Conservation (phyloP, 35 echinoderm and acorn worm species). For the Patiria miniata region DNA sequence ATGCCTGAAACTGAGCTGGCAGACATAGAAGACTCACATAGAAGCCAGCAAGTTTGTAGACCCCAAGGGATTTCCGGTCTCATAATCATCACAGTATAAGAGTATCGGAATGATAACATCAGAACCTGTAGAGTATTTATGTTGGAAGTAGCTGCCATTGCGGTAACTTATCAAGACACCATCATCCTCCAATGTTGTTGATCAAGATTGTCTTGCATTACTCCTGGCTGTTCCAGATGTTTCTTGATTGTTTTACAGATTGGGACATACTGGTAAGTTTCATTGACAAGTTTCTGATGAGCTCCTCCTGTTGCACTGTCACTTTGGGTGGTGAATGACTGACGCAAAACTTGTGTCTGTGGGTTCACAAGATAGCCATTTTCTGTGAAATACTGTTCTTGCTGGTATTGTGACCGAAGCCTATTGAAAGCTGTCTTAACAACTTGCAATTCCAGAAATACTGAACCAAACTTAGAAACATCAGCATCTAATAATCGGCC, state of each 20-base stretch:
- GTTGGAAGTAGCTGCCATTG: conserved; percentile 42
- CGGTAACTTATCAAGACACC: conserved; percentile 47
- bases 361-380: conserved; percentile 29
- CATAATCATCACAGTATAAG: conserved; percentile 51
- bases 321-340: not conserved
- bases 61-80: conserved; percentile 47
- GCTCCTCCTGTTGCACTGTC: conserved; percentile 17
- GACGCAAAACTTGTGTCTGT: not conserved
- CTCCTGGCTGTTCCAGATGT: not conserved
- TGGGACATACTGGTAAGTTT: not conserved
- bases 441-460: not conserved
- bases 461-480: not conserved
- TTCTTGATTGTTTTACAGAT: not conserved
- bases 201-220: not conserved
- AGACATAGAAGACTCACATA: conserved; percentile 45
- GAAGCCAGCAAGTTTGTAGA: conserved; percentile 48
- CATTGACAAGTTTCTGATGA: not conserved
- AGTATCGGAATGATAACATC: conserved; percentile 22
- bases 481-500: not conserved
- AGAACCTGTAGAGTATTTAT: conserved; percentile 1
- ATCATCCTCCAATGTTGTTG: conserved; percentile 10
- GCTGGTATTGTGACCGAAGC: conserved; percentile 34
- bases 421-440: not conserved
- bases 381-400: conserved; percentile 28
- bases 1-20: conserved; percentile 31